Evolutionary conservation across 2,888 invertebrate genomes (phyloP), one percentile per base, ranked within the genome.

Genomic region (Acrobasis repandana): DNA sequence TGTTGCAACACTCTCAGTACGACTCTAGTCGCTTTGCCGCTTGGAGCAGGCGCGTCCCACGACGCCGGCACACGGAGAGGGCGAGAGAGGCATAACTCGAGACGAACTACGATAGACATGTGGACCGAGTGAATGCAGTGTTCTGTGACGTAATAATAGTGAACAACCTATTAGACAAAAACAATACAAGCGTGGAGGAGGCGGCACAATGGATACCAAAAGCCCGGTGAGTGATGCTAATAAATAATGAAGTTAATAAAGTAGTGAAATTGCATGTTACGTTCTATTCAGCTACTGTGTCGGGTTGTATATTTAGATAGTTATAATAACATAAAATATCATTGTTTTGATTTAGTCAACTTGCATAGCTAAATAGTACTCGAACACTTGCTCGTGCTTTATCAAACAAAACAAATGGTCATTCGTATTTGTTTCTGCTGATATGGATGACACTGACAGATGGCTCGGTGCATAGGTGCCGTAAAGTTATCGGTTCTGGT

Each of bases 11-110:
- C 85, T 79, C 86, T 92, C 92, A 93, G 92, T 92, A 86, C 88
- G 91, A 88, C 92, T 93, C 92, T 93, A 92, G 93, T 93, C 93
- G 93, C 92, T 92, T 92, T 93, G 93, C 92, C 92, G 93, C 82
- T 90, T 86, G 92, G 91, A 86, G 74, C 88, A 82, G 88, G 90
- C 88, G 86, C 87, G 85, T 83, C 68, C 58, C 63, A 80, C 82
- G 84, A 81, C 83, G 90, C 89, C 90, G 86, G 80, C 88, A 85
- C 82, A 88, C 91, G 92, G 92, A 92, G 88, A 92, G 90, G 88
- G 92, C 90, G 92, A 92, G 92, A 92, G 92, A 92, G 90, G 75
- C 68, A 20, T 49, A 76, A 80, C 80, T 81, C 80, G 75, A 81
- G 77, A 83, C 79, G 74, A 75, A 77, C 81, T 76, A 76, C 72